Conservation (phyloP, 2,888 invertebrate genomes). For the Crioceris asparagi region DNA sequence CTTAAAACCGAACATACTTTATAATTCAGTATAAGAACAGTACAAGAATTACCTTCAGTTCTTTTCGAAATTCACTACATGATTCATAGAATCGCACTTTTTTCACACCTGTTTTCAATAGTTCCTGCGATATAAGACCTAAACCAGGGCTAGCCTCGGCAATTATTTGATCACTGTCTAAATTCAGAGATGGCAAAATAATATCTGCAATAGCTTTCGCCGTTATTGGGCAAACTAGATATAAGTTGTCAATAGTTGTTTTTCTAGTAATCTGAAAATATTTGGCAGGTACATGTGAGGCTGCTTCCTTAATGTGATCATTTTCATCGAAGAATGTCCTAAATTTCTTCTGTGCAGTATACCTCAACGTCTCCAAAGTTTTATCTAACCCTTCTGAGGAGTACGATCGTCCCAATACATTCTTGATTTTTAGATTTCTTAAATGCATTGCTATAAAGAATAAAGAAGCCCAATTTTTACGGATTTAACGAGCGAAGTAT, state of each 20-base stretch:
- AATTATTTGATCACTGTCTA: conserved; percentile 31
- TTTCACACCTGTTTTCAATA: conserved; percentile 43
- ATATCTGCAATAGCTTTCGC: conserved; percentile 22
- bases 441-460: no score
- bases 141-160: conserved; percentile 63
- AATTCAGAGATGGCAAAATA: conserved; percentile 19
- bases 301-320: no score
- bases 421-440: no score
- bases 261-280: conserved; percentile 13
- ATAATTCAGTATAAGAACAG: background rate
- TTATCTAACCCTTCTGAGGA: no score
- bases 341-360: no score
- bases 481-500: no score
- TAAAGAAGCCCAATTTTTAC: no score
- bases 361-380: no score
- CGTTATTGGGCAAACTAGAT: conserved; percentile 23
- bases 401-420: no score
- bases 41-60: conserved; percentile 35
- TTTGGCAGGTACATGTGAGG: conserved; percentile 18
- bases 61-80: conserved; percentile 39
- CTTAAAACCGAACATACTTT: conserved; percentile 13
- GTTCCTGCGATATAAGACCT: conserved; percentile 50
- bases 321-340: no score
- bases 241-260: conserved; percentile 21
- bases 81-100: conserved; percentile 51